These are phyloP conservation scores for Stichopus chloronotus DNA, from an alignment of 35 echinoderm and acorn worm genomes.

Conservation along the genomic window DNA sequence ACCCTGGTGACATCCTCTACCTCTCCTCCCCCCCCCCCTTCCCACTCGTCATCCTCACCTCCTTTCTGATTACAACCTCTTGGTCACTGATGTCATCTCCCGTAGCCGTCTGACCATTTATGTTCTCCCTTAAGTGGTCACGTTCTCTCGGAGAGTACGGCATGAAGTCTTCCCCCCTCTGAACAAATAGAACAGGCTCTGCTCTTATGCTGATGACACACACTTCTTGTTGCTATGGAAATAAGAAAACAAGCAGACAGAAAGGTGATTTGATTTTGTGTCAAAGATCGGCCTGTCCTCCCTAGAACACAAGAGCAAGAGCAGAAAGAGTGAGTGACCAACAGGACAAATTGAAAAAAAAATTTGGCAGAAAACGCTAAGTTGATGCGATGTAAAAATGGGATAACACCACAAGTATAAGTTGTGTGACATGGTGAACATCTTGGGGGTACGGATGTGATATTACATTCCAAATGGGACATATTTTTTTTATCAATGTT, in stretches of 20 bases:
- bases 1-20: too few relatives aligned
- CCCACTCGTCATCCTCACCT: slow-evolving; percentile 40
- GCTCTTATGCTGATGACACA: slow-evolving; percentile 75
- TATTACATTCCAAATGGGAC: too few relatives aligned
- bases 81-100: slow-evolving; percentile 63
- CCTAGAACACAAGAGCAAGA: background rate
- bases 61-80: slow-evolving; percentile 76
- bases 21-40: too few relatives aligned
- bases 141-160: slow-evolving; percentile 69
- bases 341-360: too few relatives aligned
- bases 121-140: slow-evolving; percentile 63
- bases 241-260: slow-evolving; percentile 40
- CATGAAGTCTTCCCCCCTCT: slow-evolving; percentile 66
- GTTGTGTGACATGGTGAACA: too few relatives aligned
- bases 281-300: background rate
- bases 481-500: too few relatives aligned
- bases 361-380: too few relatives aligned
- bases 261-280: background rate
- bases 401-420: too few relatives aligned
- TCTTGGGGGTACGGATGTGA: too few relatives aligned
- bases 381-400: too few relatives aligned
- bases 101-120: slow-evolving; percentile 17
- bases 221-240: slow-evolving; percentile 67
- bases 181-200: slow-evolving; percentile 79
- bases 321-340: too few relatives aligned